Percentiles rank a stretch among this genome's conserved stretches.
Evolutionary conservation across 1,140 invertebrate genomes (phyloP).

Genomic region (Microplitis demolitor): DNA sequence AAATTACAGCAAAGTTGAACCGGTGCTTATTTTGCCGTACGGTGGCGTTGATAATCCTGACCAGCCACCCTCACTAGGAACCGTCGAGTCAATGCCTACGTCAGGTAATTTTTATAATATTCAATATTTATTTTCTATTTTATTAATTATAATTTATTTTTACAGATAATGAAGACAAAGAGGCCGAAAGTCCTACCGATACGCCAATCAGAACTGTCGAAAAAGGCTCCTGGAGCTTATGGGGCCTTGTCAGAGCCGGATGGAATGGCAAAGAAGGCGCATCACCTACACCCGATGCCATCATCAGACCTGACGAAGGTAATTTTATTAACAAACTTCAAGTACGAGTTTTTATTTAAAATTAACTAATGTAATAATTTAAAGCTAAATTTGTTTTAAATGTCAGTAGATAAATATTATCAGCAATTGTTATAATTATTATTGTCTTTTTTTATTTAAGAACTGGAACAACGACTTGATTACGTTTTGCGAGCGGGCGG

Average conservation of each 20-base stretch:
- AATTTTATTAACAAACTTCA: background rate
- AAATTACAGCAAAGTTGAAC: slow-evolving; percentile 71
- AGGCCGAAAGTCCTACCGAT: slow-evolving; percentile 49
- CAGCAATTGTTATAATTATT: background rate
- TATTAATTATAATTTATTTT: background rate
- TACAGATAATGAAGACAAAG: slow-evolving; percentile 49
- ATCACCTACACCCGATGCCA: slow-evolving; percentile 52
- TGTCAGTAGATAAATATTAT: background rate
- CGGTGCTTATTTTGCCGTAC: slow-evolving; percentile 70
- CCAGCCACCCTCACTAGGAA: slow-evolving; percentile 59
- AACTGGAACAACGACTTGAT: slow-evolving; percentile 70
- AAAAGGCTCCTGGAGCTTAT: slow-evolving; percentile 59
- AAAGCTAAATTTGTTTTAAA: too few species aligned
- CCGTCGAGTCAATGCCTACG: slow-evolving; percentile 54
- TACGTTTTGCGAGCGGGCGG: slow-evolving; percentile 68
- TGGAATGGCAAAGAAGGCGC: slow-evolving; percentile 58
- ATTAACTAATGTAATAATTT: background rate
- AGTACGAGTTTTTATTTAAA: background rate
- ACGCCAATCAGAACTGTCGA: slow-evolving; percentile 50
- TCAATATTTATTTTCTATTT: background rate
- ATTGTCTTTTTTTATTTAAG: slow-evolving; percentile 47
- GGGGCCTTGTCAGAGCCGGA: slow-evolving; percentile 59
- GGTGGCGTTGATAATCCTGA: slow-evolving; percentile 52
- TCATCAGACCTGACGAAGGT: slow-evolving; percentile 58
- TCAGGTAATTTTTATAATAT: slow-evolving; percentile 38